Evolutionary conservation across 2,888 invertebrate species (phyloP), one percentile per base, ranked within the genome.

Genomic region (Steinernema scapterisci): DNA sequence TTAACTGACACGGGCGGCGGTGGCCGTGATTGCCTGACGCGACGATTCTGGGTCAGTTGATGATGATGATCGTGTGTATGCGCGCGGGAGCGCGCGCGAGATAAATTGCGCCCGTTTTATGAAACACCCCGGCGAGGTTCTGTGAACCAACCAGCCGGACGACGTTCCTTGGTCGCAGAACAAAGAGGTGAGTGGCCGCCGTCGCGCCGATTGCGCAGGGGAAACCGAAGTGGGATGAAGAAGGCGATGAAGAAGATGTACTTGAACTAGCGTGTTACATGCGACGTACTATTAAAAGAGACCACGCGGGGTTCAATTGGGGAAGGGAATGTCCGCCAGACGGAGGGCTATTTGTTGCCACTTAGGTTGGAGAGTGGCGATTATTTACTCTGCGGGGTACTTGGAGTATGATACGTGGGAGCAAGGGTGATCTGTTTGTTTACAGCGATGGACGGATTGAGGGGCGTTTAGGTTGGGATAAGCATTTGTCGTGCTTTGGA

Each of bases 41-140:
- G 27, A 31, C 63, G 27, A 27, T 63, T 63, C 63, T 63, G 63
- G 63, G 63, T 63, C 63, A 63, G 63, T 63, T 63, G 63, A 63
- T 38, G 63, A 63, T 63, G 48, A 48, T 48, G 6, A 13, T 48
- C 13, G 19, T 48, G n/a, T 16, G n/a, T 48, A 16, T 48, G 19
- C n/a, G 48, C 48, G 48, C 63, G 52, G 7, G 21, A 2, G 21
- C 1, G 63, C 31, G 63, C 63, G 63, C 63, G 38, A 21, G 31
- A 63, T 63, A 31, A 63, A 63, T 63, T 38, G 16, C 63, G 63
- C n/a, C 31, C 63, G 38, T 31, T 63, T 16, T 11, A 52, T 52
- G 63, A 63, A 63, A 63, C 63, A 63, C 31, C 23, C 23, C 27
- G 63, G 63, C 2, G 48, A n/a, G 48, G 63, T 48, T 19, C 48